Evolutionary conservation across 2,888 invertebrate genomes (phyloP).

Genomic region (Nephrotoma appendiculata): DNA sequence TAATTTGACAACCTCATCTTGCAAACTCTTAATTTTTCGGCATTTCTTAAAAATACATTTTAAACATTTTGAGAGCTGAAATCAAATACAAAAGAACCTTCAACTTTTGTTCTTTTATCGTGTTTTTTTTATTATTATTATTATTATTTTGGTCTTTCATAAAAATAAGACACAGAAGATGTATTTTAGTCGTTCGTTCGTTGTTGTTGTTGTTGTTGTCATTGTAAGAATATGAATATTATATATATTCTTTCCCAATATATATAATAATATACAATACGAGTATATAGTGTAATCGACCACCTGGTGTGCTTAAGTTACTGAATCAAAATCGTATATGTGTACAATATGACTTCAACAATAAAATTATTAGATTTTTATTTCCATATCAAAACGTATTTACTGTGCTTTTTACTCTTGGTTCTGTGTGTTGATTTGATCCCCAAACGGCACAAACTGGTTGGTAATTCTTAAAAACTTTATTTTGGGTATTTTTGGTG

Average conservation of each 20-base stretch:
- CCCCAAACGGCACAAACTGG: not conserved
- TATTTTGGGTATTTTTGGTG: not conserved
- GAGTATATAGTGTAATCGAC: not conserved
- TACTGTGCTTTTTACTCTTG: not conserved
- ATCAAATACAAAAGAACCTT: not conserved
- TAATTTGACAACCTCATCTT: not conserved
- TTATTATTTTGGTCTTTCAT: not conserved
- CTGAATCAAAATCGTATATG: not conserved
- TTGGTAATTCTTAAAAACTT: not conserved
- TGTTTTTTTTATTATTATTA: not conserved
- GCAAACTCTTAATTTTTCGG: not conserved
- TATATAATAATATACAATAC: not conserved
- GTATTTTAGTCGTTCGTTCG: not conserved
- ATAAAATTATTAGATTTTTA: not conserved
- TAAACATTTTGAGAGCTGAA: not conserved
- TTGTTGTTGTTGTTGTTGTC: not conserved
- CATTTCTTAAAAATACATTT: not conserved
- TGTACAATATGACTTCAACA: not conserved
- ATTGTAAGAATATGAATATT: not conserved
- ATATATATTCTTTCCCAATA: not conserved
- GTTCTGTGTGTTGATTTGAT: not conserved
- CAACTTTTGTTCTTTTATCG: not conserved
- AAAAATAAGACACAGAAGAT: not conserved
- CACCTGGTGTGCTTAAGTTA: not conserved
- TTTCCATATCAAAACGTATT: not conserved